Evolutionary conservation across 1,140 invertebrate species (phyloP).

Genomic region (Microplitis mediator): DNA sequence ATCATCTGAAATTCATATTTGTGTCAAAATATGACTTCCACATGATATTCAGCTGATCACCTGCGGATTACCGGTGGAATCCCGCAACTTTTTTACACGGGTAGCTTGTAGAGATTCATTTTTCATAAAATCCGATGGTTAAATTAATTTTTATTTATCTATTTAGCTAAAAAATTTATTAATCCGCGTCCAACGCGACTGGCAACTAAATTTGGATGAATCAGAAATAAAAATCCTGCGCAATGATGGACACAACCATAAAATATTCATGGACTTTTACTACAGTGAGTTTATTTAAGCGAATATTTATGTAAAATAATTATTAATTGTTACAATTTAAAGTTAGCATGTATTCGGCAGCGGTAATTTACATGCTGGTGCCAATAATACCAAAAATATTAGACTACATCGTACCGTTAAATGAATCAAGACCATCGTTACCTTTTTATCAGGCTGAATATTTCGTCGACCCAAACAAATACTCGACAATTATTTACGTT

Average conservation of each 20-base stretch:
- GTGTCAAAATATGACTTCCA: too few species aligned
- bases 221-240: neutral
- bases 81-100: too few species aligned
- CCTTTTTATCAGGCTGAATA: slow-evolving; percentile 21
- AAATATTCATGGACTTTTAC: neutral
- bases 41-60: too few species aligned
- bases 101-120: too few species aligned
- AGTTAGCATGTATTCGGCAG: neutral
- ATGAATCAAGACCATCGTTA: slow-evolving; percentile 15
- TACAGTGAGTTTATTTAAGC: neutral
- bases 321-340: too few species aligned
- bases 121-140: neutral
- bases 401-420: slow-evolving; percentile 21
- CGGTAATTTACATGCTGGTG: neutral
- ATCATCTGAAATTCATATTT: too few species aligned
- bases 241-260: neutral
- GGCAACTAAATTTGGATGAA: neutral
- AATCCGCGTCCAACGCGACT: neutral
- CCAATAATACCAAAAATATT: slow-evolving; percentile 22
- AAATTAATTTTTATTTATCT: neutral
- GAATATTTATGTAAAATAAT: too few species aligned
- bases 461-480: slow-evolving; percentile 22
- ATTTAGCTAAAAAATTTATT: neutral
- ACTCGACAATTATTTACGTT: slow-evolving; percentile 8
- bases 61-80: too few species aligned